These are phyloP conservation scores for Pandion haliaetus DNA, from an alignment of 2,113 vertebrate species.

Conservation along the genomic window DNA sequence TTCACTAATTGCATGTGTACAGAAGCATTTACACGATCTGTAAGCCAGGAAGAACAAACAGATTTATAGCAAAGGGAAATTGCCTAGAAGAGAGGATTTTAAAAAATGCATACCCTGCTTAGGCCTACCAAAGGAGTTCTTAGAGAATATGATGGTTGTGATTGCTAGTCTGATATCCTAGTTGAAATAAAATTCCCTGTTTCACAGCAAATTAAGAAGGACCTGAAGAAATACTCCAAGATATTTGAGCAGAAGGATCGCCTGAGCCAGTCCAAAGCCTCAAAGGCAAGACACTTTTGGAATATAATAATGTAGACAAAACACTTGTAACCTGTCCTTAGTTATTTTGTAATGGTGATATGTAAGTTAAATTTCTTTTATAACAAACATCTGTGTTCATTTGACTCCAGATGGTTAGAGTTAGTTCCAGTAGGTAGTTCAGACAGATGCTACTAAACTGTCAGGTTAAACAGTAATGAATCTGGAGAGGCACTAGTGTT, in stretches of 20 bases:
- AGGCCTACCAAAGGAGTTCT: not conserved
- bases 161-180: not conserved
- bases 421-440: not conserved
- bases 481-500: not conserved
- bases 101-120: not conserved
- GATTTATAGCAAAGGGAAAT: not conserved
- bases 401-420: not conserved
- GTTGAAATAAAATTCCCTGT: not conserved
- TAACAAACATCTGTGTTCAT: not conserved
- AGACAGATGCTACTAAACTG: not conserved
- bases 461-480: not conserved
- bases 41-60: not conserved
- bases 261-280: constrained; percentile 97
- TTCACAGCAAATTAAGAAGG: constrained; percentile 93
- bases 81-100: not conserved
- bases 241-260: constrained; percentile 99
- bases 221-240: constrained; percentile 98
- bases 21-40: not conserved
- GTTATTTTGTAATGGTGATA: not conserved
- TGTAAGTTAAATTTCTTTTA: not conserved
- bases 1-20: not conserved
- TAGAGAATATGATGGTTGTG: not conserved
- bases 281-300: constrained; percentile 81
- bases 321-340: not conserved
- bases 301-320: not conserved